phyloP scores from a whole-genome alignment of 2,113 vertebrate species.

The Scytalopus superciliaris region DNA sequence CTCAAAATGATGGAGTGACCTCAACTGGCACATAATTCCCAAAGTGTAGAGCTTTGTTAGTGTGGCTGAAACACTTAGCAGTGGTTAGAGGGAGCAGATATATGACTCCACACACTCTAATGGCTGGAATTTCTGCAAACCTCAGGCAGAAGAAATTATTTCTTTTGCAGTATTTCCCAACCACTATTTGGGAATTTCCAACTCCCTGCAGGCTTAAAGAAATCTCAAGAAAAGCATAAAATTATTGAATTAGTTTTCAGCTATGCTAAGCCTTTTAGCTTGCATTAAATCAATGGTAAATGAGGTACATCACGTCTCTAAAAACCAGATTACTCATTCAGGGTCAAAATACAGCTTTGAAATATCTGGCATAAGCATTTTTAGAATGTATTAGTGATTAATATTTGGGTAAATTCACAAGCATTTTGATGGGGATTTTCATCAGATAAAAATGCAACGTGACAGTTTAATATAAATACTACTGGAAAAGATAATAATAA shows the following conservation, averaged over 20 bases:
- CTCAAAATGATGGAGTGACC: background rate
- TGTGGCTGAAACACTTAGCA: background rate
- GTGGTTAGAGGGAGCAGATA: background rate
- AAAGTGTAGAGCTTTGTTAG: background rate
- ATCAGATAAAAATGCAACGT: background rate
- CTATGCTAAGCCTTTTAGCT: slow-evolving; percentile 2
- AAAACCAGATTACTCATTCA: background rate
- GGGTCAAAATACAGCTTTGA: background rate
- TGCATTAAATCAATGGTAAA: background rate
- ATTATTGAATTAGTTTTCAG: slow-evolving; percentile 13
- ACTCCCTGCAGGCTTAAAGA: background rate
- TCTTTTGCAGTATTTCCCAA: background rate
- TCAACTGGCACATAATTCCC: background rate
- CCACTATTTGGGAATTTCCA: background rate
- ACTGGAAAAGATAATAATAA: background rate
- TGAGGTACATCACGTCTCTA: background rate
- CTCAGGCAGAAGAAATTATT: background rate
- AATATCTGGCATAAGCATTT: background rate
- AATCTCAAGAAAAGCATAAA: slow-evolving; percentile 2
- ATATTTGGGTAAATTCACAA: background rate
- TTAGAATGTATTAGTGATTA: background rate
- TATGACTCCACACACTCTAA: background rate
- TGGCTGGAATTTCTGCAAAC: background rate
- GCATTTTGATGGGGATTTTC: background rate
- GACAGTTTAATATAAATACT: background rate